Percentiles rank a stretch among this genome's conserved stretches.
Evolutionary conservation across 1,140 invertebrate genomes (phyloP).

Genomic region (Chlorops oryzae): DNA sequence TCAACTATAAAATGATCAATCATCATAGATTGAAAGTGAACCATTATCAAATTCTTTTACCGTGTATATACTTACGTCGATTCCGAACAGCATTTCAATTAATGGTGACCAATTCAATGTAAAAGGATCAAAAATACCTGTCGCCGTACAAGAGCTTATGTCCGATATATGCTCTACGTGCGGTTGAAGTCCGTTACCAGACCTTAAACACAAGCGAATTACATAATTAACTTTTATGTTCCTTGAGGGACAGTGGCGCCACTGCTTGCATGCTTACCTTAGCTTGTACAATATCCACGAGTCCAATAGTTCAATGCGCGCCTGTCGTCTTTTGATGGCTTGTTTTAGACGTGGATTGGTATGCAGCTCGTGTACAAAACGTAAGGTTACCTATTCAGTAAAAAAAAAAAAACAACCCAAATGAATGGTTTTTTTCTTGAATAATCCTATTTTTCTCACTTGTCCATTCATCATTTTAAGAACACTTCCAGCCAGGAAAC

Average conservation of each 20-base stretch:
- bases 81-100: slow-evolving; percentile 50
- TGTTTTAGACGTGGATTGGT: slow-evolving; percentile 62
- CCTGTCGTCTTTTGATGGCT: slow-evolving; percentile 56
- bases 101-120: slow-evolving; percentile 67
- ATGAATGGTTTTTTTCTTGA: background rate
- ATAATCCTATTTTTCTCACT: slow-evolving; percentile 49
- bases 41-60: slow-evolving; percentile 46
- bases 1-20: slow-evolving; percentile 47
- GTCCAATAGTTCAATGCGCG: slow-evolving; percentile 86
- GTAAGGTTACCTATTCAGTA: slow-evolving; percentile 68
- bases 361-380: slow-evolving; percentile 71
- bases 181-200: slow-evolving; percentile 20
- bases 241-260: too few species aligned
- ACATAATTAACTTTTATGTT: too few species aligned
- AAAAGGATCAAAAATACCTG: slow-evolving; percentile 91
- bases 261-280: slow-evolving; percentile 17
- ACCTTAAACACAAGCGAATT: too few species aligned
- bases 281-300: slow-evolving; percentile 87
- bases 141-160: slow-evolving; percentile 80
- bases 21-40: background rate
- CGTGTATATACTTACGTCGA: slow-evolving; percentile 63
- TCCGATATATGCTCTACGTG: slow-evolving; percentile 68
- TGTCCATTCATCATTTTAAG: slow-evolving; percentile 75
- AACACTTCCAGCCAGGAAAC: slow-evolving; percentile 75
- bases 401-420: background rate